These are phyloP conservation scores for Talpa occidentalis DNA, from an alignment of 2,113 vertebrate genomes.

Conservation along the genomic window DNA sequence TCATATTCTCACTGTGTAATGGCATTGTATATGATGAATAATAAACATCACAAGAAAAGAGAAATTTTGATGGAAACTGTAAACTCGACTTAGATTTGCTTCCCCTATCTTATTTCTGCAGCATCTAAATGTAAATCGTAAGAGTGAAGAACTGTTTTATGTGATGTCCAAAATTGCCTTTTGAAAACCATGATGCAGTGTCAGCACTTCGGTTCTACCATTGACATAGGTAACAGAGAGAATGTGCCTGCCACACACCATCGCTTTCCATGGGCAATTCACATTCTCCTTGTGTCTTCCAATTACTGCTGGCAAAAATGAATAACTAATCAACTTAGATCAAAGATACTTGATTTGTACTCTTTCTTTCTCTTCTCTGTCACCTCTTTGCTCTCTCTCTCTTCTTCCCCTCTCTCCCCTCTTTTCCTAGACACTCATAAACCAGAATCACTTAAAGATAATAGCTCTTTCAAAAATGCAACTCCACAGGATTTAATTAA, in stretches of 20 bases:
- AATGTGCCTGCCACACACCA: neutral
- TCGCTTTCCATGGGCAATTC: conserved; percentile 29
- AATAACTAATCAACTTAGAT: conserved; percentile 73
- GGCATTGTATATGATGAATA: conserved; percentile 61
- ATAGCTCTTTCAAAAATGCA: conserved; percentile 77
- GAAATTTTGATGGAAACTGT: conserved; percentile 78
- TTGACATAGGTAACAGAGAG: conserved; percentile 12
- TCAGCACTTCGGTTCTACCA: conserved; percentile 39
- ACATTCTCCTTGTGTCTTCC: conserved; percentile 67
- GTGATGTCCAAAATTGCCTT: conserved; percentile 71
- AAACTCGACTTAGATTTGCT: conserved; percentile 74
- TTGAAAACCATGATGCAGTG: conserved; percentile 57
- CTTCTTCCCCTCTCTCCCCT: neutral
- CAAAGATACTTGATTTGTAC: conserved; percentile 67
- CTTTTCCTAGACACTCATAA: conserved; percentile 71
- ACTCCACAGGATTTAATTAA: conserved; percentile 76
- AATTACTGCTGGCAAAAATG: conserved; percentile 67
- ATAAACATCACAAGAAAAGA: conserved; percentile 65
- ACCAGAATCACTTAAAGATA: conserved; percentile 75
- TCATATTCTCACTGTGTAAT: conserved; percentile 50
- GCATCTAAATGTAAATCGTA: conserved; percentile 76
- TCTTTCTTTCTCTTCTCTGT: conserved; percentile 48
- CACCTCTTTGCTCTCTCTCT: conserved; percentile 60
- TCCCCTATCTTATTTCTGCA: conserved; percentile 67
- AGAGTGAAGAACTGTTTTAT: conserved; percentile 63